These are phyloP conservation scores for Pocota personata DNA, from an alignment of 2,888 invertebrate species.

Conservation along the genomic window DNA sequence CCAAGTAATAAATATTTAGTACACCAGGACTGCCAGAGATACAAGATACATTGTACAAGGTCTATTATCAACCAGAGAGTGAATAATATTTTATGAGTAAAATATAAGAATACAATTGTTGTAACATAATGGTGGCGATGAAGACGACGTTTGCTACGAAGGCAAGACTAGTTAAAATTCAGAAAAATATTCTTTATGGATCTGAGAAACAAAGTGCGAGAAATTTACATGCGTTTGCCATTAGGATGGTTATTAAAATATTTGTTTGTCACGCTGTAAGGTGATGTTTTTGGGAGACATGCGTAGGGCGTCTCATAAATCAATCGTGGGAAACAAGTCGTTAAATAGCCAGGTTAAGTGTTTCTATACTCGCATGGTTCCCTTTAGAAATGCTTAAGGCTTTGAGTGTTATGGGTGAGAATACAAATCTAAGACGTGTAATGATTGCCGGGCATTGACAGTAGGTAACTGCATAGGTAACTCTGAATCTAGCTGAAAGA, in stretches of 20 bases:
- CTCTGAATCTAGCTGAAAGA: no score
- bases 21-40: constrained; percentile 15
- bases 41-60: not conserved
- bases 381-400: no score
- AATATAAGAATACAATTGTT: not conserved
- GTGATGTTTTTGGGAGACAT: not conserved
- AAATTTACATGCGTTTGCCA: constrained; percentile 27
- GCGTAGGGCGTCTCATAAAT: not conserved
- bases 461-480: no score
- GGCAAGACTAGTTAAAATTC: constrained; percentile 21
- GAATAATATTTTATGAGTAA: not conserved
- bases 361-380: not conserved
- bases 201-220: constrained; percentile 9
- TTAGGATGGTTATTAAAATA: constrained; percentile 56
- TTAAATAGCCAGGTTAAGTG: not conserved
- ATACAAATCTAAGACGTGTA: no score
- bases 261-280: constrained; percentile 30
- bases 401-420: no score
- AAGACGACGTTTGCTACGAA: not conserved
- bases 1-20: constrained; percentile 46
- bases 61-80: not conserved
- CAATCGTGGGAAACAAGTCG: constrained; percentile 35
- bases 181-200: constrained; percentile 3
- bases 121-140: not conserved
- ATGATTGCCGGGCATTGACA: no score